Evolutionary conservation across 2,113 vertebrate genomes (phyloP), one percentile per base, ranked within the genome.

Genomic region (zebrafish (Danio rerio)): DNA sequence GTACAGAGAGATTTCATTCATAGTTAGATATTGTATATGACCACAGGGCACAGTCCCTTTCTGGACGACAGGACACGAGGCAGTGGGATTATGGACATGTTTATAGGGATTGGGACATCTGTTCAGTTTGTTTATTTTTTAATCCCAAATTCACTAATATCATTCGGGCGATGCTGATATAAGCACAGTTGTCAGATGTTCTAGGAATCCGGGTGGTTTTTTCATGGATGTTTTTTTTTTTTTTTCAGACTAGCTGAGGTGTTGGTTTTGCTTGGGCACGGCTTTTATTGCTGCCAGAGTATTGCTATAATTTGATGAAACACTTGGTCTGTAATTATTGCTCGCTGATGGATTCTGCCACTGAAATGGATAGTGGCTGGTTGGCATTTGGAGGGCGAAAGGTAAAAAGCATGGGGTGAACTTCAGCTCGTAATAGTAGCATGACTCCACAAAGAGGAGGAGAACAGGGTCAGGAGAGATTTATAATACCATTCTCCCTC

Each of bases 251-350:
- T 50, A 77, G 45, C 58, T 81, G 86, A 89, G 85, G 82, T 87
- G 88, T 86, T 88, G 76, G 47, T 40, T 81, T 80, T 78, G 70
- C 81, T 81, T 87, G 62, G 86, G 86, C 20, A 45, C 65, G 76
- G 86, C 88, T 91, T 89, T 93, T 95, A 95, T 95, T 94, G 93
- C 93, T 93, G 87, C 90, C 89, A 89, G 88, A 91, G 89, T 94
- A 94, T 94, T 94, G 92, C 93, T 93, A 88, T 82, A 53, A 81
- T 81, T 90, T 87, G 86, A 83, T 85, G 88, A 88, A 89, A 85
- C 89, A 87, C 92, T 91, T 84, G 88, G 87, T 82, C 59, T 69
- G 80, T 81, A 83, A 88, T 94, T 93, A 94, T 94, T 94, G 93
- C 94, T 93, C 88, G 73, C 86, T 68, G 62, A 74, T 83, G 78